Percentiles rank a stretch among this genome's conserved stretches.
These are phyloP conservation scores for Lepidotrigona ventralis DNA, from an alignment of 1,140 invertebrate genomes.

Conservation along the genomic window DNA sequence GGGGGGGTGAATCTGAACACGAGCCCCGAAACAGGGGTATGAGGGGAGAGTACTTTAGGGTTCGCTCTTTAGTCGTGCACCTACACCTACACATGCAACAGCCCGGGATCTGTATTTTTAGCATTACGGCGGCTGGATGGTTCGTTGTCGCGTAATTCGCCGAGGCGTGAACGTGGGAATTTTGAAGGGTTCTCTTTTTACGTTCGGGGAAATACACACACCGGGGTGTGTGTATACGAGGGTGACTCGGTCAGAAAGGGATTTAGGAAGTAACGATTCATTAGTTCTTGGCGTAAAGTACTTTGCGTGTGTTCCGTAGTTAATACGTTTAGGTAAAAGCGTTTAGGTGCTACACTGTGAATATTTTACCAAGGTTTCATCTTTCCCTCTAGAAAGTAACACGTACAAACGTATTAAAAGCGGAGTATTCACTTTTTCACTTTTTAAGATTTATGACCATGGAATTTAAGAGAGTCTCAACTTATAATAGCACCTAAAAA, in stretches of 20 bases:
- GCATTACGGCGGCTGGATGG: no score
- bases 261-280: not conserved
- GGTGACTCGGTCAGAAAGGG: not conserved
- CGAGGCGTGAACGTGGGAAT: conserved; percentile 28
- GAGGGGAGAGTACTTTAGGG: no score
- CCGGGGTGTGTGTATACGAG: no score
- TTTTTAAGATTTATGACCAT: not conserved
- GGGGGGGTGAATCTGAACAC: not conserved
- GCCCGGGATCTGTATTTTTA: no score
- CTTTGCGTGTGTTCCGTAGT: not conserved
- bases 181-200: conserved; percentile 13
- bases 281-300: not conserved
- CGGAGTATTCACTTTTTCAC: not conserved
- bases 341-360: not conserved
- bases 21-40: no score
- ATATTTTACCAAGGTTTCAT: not conserved
- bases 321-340: not conserved
- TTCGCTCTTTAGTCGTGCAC: no score
- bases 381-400: not conserved
- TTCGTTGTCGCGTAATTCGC: not conserved
- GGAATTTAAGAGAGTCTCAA: no score
- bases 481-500: no score
- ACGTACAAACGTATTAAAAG: not conserved
- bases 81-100: no score
- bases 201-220: not conserved